A percentile compares a stretch with the other conserved stretches of the same genome.
phyloP scores from a whole-genome alignment of 2,797 vertebrate species.

The Eulemur albifrons region DNA sequence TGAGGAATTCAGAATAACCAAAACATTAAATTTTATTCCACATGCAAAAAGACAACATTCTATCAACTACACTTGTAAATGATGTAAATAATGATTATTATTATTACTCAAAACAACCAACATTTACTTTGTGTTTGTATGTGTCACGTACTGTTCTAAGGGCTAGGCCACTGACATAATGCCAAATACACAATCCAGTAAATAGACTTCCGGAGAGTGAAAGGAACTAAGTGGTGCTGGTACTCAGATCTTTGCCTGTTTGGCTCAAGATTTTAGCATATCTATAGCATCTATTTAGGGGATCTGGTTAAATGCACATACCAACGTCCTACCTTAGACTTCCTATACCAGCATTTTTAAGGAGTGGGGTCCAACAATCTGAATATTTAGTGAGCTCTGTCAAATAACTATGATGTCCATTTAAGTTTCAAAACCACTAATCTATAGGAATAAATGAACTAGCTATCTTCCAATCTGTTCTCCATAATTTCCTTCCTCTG shows the following conservation, averaged over 20 bases:
- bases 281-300: background rate
- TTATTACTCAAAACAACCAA: background rate
- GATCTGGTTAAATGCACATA: background rate
- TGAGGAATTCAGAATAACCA: background rate
- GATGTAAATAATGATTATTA: background rate
- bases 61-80: background rate
- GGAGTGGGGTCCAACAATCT: background rate
- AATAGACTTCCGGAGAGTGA: background rate
- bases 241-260: background rate
- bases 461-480: background rate
- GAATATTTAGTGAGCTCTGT: background rate
- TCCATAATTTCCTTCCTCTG: background rate
- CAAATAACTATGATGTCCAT: background rate
- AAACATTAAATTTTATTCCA: background rate
- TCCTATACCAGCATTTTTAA: background rate
- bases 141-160: background rate
- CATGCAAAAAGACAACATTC: slow-evolving; percentile 6
- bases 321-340: background rate
- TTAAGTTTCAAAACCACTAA: slow-evolving; percentile 7
- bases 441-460: background rate
- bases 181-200: background rate
- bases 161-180: background rate
- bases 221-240: background rate
- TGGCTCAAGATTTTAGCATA: background rate
- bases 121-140: background rate